Base-by-base conservation (phyloP, 2,113 vertebrate species). In the Corydoras maculifer region DNA sequence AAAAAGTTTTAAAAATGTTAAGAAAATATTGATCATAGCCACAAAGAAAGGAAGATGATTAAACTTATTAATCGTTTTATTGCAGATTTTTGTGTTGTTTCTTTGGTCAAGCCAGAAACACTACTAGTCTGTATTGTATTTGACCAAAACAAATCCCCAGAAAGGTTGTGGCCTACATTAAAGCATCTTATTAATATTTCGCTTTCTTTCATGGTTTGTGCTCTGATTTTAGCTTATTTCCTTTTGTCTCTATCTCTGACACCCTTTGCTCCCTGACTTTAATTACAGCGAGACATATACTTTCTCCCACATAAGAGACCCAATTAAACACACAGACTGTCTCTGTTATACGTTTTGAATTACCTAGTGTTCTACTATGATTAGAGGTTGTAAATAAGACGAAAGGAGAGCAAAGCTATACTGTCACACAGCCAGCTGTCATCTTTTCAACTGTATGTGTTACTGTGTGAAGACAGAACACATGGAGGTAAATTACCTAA, bases 211-310 rank as follows among this genome's bases (percentile, higher is more conserved):
- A 58, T 65, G 35, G 25, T 51, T 62, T 72, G 12, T 59, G 14
- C 14, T 51, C 18, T 67, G 29, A 64, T 35, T 18, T 15, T 32
- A 48, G 11, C 43, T 30, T 62, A 8, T 63, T 60, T 30, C 43
- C 12, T 12, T 31, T 68, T 48, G 31, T 68, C 62, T 50, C n/a
- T 58, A 30, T 54, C 30, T 60, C 48, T 73, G 29, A 55, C 29
- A n/a, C 12, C 58, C 59, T 30, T 59, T 50, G 63, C 49, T 64
- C 53, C 43, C 64, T 63, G 68, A 74, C 64, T 70, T 74, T 78
- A 78, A 78, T 78, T 78, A 78, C 68, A 59, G 68, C 51, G 68
- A 74, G 68, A 64, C 72, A 71, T 68, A 71, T 58, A 54, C 73
- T 63, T 53, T 67, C 49, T 71, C 76, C 68, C 66, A 60, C 61